Percentiles rank a stretch among this genome's conserved stretches.
Conservation (phyloP, 2,113 vertebrate species). For the Tautogolabrus adspersus region DNA sequence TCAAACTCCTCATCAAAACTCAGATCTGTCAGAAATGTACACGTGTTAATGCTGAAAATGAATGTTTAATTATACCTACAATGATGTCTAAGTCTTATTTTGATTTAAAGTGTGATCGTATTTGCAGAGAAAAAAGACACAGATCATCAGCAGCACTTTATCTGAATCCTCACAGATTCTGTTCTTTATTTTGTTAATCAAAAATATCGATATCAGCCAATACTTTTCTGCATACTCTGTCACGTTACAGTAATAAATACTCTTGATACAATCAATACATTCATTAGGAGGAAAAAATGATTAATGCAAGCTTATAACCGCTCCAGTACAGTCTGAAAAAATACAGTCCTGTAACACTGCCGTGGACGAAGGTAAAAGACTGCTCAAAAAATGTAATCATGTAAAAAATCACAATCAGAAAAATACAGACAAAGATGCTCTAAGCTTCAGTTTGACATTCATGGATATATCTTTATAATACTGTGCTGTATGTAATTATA, state of each 20-base stretch:
- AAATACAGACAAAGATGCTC: constrained; percentile 68
- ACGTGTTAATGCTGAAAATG: too few relatives aligned
- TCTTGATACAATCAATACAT: constrained; percentile 72
- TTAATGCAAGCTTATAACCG: constrained; percentile 72
- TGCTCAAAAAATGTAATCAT: constrained; percentile 61
- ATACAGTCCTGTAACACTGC: constrained; percentile 63
- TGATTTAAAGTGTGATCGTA: neutral
- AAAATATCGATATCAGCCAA: constrained; percentile 71
- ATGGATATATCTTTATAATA: constrained; percentile 68
- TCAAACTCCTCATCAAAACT: too few relatives aligned
- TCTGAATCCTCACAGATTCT: constrained; percentile 50
- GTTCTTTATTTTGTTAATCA: constrained; percentile 73
- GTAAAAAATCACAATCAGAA: constrained; percentile 76
- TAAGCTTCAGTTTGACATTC: constrained; percentile 75
- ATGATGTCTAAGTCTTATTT: too few relatives aligned
- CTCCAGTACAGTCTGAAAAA: constrained; percentile 62
- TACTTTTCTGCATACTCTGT: constrained; percentile 64
- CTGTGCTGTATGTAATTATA: constrained; percentile 72
- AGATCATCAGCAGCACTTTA: neutral
- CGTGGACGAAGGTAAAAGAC: constrained; percentile 64
- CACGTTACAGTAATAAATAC: constrained; percentile 72
- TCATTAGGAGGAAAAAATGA: constrained; percentile 62
- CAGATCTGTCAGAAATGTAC: too few relatives aligned
- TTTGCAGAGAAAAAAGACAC: constrained; percentile 22
- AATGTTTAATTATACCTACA: too few relatives aligned